Conservation (phyloP, 2,888 invertebrate species). For the Drosophila anomelani region DNA sequence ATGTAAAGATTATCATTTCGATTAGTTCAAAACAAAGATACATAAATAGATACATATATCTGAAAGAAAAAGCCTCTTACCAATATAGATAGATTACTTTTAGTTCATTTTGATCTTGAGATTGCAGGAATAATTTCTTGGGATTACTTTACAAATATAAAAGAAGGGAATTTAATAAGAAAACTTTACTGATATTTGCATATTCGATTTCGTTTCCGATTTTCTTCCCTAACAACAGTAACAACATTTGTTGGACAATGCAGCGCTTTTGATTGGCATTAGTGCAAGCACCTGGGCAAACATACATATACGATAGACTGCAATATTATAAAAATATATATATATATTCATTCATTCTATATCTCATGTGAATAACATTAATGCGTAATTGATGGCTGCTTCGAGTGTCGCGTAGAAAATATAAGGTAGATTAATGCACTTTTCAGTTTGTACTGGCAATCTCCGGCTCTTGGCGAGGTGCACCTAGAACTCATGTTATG, state of each 20-base stretch:
- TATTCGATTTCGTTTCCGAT: constrained; percentile 19
- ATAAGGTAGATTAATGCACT: constrained; percentile 39
- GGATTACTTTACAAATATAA: constrained; percentile 8
- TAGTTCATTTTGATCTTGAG: constrained; percentile 6
- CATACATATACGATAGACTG: constrained; percentile 22
- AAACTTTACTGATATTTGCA: neutral
- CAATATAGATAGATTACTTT: constrained; percentile 1
- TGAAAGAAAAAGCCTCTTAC: constrained; percentile 33
- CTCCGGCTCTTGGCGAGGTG: constrained; percentile 20
- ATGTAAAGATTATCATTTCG: constrained; percentile 14
- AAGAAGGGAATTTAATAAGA: neutral
- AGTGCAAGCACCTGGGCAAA: constrained; percentile 48
- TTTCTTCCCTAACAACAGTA: constrained; percentile 6
- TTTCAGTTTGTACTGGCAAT: constrained; percentile 45
- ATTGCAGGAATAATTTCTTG: neutral
- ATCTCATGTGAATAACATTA: constrained; percentile 12
- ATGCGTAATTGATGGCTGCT: constrained; percentile 26
- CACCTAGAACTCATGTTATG: neutral
- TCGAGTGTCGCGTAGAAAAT: constrained; percentile 7
- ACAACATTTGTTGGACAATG: constrained; percentile 7
- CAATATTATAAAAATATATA: constrained; percentile 25
- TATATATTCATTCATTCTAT: constrained; percentile 12
- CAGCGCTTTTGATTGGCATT: constrained; percentile 16
- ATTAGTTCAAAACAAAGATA: constrained; percentile 20
- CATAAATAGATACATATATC: neutral